Conservation (phyloP, 2,888 invertebrate genomes). For the Pollenia amentaria region DNA sequence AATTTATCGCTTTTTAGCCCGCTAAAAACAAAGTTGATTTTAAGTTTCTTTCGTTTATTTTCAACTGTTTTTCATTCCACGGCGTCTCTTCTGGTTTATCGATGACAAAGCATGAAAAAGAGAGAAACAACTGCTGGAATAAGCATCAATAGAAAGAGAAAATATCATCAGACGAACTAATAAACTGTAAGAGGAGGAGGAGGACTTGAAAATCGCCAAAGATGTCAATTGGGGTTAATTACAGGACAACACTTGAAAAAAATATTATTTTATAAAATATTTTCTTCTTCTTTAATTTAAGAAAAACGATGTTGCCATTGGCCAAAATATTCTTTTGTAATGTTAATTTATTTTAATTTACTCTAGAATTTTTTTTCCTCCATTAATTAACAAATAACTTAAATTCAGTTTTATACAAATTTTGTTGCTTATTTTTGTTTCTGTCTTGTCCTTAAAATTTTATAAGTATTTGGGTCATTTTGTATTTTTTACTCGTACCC, state of each 20-base stretch:
- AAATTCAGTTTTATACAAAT: not conserved
- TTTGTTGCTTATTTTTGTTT: not conserved
- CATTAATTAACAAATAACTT: slow-evolving; percentile 54
- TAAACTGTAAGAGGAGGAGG: not conserved
- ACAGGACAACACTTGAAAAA: slow-evolving; percentile 32
- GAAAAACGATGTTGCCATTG: slow-evolving; percentile 27
- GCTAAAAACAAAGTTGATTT: slow-evolving; percentile 2
- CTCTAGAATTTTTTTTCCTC: slow-evolving; percentile 28
- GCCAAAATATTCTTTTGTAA: slow-evolving; percentile 46
- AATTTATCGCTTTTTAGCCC: slow-evolving; percentile 56
- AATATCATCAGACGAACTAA: slow-evolving; percentile 37
- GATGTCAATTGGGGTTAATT: slow-evolving; percentile 64
- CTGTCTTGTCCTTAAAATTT: not conserved
- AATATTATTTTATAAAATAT: not conserved
- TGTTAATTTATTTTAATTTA: slow-evolving; percentile 70
- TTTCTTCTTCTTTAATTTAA: not conserved
- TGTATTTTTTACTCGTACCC: not conserved
- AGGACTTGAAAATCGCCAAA: slow-evolving; percentile 15
- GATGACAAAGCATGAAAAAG: not conserved
- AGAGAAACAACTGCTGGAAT: slow-evolving; percentile 1
- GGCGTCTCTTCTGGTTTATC: not conserved
- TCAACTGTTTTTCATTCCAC: not conserved
- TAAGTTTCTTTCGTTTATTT: not conserved
- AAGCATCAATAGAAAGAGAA: slow-evolving; percentile 53
- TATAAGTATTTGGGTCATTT: slow-evolving; percentile 1